These are phyloP conservation scores for Benitochromis conjunctus DNA, from an alignment of 2,113 vertebrate species.

Conservation along the genomic window DNA sequence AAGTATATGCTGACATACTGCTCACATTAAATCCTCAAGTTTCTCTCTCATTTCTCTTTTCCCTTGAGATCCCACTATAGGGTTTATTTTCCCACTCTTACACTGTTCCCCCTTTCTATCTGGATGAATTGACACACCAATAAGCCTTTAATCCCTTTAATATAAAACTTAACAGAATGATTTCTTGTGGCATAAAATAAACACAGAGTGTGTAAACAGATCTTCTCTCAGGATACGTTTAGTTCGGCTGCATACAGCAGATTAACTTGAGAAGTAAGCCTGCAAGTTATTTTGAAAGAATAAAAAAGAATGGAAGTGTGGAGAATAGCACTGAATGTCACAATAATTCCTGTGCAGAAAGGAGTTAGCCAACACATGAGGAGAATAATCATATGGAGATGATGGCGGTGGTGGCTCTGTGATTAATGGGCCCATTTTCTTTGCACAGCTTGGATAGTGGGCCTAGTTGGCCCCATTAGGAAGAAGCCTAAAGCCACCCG, in stretches of 20 bases:
- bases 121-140: slow-evolving; percentile 33
- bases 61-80: background rate
- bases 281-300: slow-evolving; percentile 28
- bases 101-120: slow-evolving; percentile 1
- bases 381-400: slow-evolving; percentile 69
- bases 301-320: background rate
- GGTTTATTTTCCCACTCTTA: slow-evolving; percentile 6
- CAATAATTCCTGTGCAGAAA: slow-evolving; percentile 44
- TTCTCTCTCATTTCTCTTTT: background rate
- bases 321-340: slow-evolving; percentile 24
- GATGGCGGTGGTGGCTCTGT: slow-evolving; percentile 57
- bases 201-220: slow-evolving; percentile 28
- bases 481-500: slow-evolving; percentile 59
- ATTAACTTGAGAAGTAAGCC: slow-evolving; percentile 57
- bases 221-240: slow-evolving; percentile 52
- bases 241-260: slow-evolving; percentile 29
- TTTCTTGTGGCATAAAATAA: slow-evolving; percentile 62
- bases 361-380: slow-evolving; percentile 48
- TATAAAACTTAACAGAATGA: slow-evolving; percentile 54
- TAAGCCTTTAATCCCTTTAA: slow-evolving; percentile 60
- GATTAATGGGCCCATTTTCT: slow-evolving; percentile 71
- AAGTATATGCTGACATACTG: slow-evolving; percentile 31
- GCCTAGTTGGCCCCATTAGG: slow-evolving; percentile 69
- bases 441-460: slow-evolving; percentile 64
- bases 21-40: background rate